Evolutionary conservation across 2,113 vertebrate species (phyloP).

Genomic region (Blennius ocellaris): DNA sequence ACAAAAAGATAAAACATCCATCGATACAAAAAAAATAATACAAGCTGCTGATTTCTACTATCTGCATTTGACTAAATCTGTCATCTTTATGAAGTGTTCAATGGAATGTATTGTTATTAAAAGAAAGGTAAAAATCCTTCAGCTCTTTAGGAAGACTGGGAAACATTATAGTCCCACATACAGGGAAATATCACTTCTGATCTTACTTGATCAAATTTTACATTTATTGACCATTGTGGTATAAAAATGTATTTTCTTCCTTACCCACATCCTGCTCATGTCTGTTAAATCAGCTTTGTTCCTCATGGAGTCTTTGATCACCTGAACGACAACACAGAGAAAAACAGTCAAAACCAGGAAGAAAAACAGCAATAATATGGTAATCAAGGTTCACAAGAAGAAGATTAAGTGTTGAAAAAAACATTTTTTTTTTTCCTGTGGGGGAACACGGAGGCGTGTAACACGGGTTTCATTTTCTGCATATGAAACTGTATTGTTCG

Average conservation of each 20-base stretch:
- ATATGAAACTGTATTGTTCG: not conserved
- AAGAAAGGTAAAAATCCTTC: too few species aligned
- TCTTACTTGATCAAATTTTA: too few species aligned
- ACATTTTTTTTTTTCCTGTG: not conserved
- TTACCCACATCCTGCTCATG: slow-evolving; percentile 99
- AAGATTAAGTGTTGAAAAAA: not conserved
- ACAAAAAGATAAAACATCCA: too few species aligned
- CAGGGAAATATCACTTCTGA: too few species aligned
- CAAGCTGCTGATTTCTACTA: too few species aligned
- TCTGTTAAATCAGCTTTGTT: slow-evolving; percentile 94
- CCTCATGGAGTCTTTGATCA: slow-evolving; percentile 96
- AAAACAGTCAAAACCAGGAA: not conserved
- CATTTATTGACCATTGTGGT: not conserved
- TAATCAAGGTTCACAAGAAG: not conserved
- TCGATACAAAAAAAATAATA: too few species aligned
- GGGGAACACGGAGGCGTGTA: not conserved
- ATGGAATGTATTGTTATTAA: too few species aligned
- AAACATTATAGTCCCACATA: too few species aligned
- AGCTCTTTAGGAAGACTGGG: too few species aligned
- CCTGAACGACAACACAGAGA: slow-evolving; percentile 77
- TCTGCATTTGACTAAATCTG: too few species aligned
- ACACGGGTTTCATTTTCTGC: not conserved
- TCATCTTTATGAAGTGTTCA: too few species aligned
- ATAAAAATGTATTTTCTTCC: slow-evolving; percentile 71
- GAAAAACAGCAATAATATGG: not conserved